These are phyloP conservation scores for Channa striata DNA, from an alignment of 2,797 vertebrate genomes.

Conservation along the genomic window DNA sequence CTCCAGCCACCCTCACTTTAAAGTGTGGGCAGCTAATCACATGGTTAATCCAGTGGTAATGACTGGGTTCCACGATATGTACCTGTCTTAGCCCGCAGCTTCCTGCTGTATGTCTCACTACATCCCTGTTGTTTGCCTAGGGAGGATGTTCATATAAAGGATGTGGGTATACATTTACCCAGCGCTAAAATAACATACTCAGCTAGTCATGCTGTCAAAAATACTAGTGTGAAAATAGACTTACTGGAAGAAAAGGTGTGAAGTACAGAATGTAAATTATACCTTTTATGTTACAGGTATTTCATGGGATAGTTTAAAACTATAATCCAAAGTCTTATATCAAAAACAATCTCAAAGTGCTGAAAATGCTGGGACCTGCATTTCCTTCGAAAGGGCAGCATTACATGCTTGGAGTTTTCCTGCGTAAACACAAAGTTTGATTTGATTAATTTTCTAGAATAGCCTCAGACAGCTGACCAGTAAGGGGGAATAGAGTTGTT, in stretches of 20 bases:
- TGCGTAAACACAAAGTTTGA: neutral
- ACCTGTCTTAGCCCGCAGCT: neutral
- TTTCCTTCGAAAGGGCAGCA: neutral
- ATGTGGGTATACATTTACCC: conserved; percentile 12
- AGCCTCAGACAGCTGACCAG: neutral
- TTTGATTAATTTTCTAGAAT: neutral
- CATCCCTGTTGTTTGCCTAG: conserved; percentile 12
- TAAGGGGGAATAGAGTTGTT: neutral
- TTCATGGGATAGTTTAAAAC: neutral
- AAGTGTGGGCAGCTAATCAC: conserved; percentile 20
- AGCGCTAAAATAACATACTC: conserved; percentile 2
- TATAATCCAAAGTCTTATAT: neutral
- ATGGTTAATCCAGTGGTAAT: conserved; percentile 24
- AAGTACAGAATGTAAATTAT: neutral
- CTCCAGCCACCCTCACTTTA: conserved; percentile 17
- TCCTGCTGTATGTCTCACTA: neutral
- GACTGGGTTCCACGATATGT: conserved; percentile 9
- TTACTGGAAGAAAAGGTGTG: neutral
- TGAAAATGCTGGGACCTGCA: neutral
- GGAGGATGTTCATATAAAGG: conserved; percentile 12
- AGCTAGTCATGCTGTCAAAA: conserved; percentile 9
- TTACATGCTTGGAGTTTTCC: neutral
- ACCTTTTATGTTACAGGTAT: neutral
- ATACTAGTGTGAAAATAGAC: neutral
- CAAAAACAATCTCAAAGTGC: neutral